These are phyloP conservation scores for Rafetus swinhoei DNA, from an alignment of 2,113 vertebrate species.

Conservation along the genomic window DNA sequence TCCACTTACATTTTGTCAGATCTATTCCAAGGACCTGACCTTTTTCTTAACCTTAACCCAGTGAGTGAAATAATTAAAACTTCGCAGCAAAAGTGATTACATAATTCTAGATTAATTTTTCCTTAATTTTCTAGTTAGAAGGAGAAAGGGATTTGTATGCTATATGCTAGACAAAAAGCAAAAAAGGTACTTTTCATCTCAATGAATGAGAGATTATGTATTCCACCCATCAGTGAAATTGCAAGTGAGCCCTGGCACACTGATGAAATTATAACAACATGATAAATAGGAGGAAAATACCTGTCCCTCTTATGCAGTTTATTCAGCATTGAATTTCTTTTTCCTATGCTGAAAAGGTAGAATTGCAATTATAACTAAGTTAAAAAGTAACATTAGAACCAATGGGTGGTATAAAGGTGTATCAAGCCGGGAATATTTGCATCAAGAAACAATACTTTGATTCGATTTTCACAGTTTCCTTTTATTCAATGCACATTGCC, in stretches of 20 bases:
- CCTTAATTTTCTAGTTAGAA: not conserved
- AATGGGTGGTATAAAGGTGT: not conserved
- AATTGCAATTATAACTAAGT: not conserved
- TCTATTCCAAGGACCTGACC: not conserved
- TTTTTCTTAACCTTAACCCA: not conserved
- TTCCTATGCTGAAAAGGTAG: not conserved
- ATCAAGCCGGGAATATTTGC: not conserved
- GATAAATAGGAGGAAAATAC: not conserved
- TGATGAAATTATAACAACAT: not conserved
- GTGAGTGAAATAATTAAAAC: not conserved
- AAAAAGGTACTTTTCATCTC: constrained; percentile 14
- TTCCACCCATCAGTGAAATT: constrained; percentile 3
- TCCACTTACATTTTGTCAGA: not conserved
- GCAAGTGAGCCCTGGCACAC: constrained; percentile 9
- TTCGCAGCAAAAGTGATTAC: not conserved
- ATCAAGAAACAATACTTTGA: not conserved
- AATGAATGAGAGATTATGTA: constrained; percentile 15
- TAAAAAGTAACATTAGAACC: not conserved
- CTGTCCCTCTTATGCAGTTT: constrained; percentile 42
- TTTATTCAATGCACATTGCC: not conserved
- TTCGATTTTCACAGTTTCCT: accelerated
- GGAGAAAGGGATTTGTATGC: not conserved
- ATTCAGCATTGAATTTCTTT: not conserved
- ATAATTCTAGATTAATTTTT: not conserved
- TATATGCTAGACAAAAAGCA: not conserved